These are phyloP conservation scores for Sebastes matsubarae DNA, from an alignment of 2,797 vertebrate species.

Conservation along the genomic window DNA sequence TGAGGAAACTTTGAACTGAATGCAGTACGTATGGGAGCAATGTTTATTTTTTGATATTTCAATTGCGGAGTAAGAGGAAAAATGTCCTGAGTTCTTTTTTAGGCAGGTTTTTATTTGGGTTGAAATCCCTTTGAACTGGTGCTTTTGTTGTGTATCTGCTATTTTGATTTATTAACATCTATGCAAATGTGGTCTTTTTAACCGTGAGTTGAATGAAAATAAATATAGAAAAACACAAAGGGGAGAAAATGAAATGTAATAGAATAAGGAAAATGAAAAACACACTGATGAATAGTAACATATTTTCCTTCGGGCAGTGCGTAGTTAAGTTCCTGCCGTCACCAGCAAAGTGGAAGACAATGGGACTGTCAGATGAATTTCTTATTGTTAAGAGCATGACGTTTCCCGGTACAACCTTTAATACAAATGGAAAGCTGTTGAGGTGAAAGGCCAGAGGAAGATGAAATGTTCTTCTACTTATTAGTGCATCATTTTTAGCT, in stretches of 20 bases:
- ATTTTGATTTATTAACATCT: conserved; percentile 35
- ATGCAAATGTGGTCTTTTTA: conserved; percentile 46
- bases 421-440: neutral
- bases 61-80: neutral
- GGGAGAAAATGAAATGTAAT: conserved; percentile 35
- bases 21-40: neutral
- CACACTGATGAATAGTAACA: conserved; percentile 20
- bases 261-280: conserved; percentile 45
- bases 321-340: conserved; percentile 14
- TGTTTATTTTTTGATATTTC: neutral
- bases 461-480: neutral
- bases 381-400: neutral
- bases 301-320: conserved; percentile 8
- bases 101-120: conserved; percentile 8
- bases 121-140: conserved; percentile 28
- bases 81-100: conserved; percentile 11
- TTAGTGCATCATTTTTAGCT: neutral
- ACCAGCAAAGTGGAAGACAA: conserved; percentile 4
- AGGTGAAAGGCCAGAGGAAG: neutral
- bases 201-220: conserved; percentile 25
- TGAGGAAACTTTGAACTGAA: neutral
- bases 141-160: conserved; percentile 1
- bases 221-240: conserved; percentile 37
- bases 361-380: neutral
- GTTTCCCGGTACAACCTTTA: neutral